Base-by-base conservation (phyloP, 2,113 vertebrate genomes). In the Muntiacus muntjak region DNA sequence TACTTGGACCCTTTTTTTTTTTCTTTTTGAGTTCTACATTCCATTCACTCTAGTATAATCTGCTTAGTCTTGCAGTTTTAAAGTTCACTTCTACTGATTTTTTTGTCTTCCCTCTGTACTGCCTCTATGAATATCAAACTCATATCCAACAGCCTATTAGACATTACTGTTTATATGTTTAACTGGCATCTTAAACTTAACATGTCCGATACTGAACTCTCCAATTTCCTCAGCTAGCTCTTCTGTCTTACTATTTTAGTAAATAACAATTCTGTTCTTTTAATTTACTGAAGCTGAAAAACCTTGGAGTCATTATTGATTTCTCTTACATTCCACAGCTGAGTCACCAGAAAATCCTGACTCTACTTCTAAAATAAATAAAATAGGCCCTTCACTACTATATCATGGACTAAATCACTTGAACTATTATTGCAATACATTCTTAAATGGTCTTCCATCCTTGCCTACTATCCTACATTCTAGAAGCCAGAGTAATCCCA, bases 311-410 rank as follows among this genome's bases (percentile, higher is more conserved):
- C 58, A 23, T 88, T 88, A 58, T 16, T 91, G 88, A 81, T 92
- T 96, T 92, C 81, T 89, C 54, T 76, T 23, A 74, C 4, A 33
- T 60, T 6, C 30, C 58, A 50, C 26, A 60, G 90, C 81, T 97
- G 55, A 86, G 64, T 97, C 89, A 94, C 50, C 54, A 94, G 76
- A 91, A 97, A 78, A 62, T 87, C 28, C 36, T 90, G 33, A 83
- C 43, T 78, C 4, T 92, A 88, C n/a, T 58, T 92, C 89, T 87
- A 90, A 83, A 79, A 82, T 93, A 54, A 88, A 28, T 81, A 84
- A 84, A 93, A 57, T 45, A 84, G 30, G 26, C 25, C 26, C 11
- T 91, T 30, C 43, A 74, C 55, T 85, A 33, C 54, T 71, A 25
- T 12, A 45, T 79, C 15, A 45, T 88, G 33, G 13, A 81, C 21